Conservation (phyloP, 2,113 vertebrate genomes). For the Dicerorhinus sumatrensis region DNA sequence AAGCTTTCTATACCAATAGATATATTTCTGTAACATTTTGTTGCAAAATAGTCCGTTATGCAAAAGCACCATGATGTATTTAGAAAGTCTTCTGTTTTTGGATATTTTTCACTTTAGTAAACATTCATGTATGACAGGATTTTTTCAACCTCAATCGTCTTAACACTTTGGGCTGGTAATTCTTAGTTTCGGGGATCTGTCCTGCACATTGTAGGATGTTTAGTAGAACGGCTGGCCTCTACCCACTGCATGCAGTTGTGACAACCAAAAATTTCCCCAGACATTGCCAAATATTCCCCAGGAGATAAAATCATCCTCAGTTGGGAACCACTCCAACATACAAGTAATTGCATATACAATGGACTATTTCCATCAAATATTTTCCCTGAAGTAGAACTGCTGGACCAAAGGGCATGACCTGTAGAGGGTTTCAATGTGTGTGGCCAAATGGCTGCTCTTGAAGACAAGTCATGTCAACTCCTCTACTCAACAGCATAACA, state of each 20-base stretch:
- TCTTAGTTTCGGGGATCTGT: not conserved
- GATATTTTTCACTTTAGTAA: not conserved
- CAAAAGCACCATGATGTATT: not conserved
- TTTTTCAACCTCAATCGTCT: not conserved
- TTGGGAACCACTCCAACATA: not conserved
- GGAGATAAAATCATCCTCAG: not conserved
- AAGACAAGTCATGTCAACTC: not conserved
- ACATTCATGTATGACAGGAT: not conserved
- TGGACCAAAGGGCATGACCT: not conserved
- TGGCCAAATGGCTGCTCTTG: not conserved
- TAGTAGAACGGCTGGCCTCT: too few species aligned
- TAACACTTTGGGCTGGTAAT: not conserved
- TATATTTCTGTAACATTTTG: not conserved
- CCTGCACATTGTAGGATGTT: not conserved
- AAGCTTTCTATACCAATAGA: not conserved
- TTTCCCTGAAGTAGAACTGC: not conserved
- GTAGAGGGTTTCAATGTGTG: not conserved
- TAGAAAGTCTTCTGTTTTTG: not conserved
- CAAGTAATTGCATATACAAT: not conserved
- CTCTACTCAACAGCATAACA: accelerated
- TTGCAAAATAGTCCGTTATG: not conserved
- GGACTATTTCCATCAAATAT: not conserved
- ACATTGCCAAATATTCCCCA: not conserved
- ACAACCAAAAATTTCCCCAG: not conserved
- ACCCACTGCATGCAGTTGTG: accelerated